Evolutionary conservation across 2,113 vertebrate species (phyloP).

Genomic region (Pitta sordida): DNA sequence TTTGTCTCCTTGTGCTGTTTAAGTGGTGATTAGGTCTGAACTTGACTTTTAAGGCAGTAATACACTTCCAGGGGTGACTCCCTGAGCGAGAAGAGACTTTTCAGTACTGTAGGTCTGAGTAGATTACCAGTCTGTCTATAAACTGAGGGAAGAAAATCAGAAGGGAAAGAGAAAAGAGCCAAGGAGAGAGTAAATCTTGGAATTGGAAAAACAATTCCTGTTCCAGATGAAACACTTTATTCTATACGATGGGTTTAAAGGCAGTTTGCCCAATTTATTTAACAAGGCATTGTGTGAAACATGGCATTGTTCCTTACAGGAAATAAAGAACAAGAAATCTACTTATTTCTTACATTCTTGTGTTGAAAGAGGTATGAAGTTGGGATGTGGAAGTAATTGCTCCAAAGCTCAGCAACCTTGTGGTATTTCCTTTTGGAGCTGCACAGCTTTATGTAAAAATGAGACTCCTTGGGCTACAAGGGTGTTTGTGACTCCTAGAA

Average conservation of each 20-base stretch:
- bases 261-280: not conserved
- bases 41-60: not conserved
- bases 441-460: not conserved
- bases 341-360: constrained; percentile 28
- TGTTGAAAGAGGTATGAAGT: constrained; percentile 12
- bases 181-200: not conserved
- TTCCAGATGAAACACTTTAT: constrained; percentile 51
- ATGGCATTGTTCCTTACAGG: constrained; percentile 61
- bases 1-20: not conserved
- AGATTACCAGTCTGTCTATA: constrained; percentile 42
- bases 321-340: constrained; percentile 55
- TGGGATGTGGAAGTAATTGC: constrained; percentile 51
- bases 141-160: not conserved
- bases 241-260: not conserved
- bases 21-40: constrained; percentile 18
- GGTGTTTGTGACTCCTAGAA: not conserved
- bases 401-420: not conserved
- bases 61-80: not conserved
- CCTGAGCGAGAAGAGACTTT: not conserved
- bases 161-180: not conserved
- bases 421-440: constrained; percentile 59
- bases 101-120: constrained; percentile 5
- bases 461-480: not conserved
- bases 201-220: constrained; percentile 5
- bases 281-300: constrained; percentile 54